Percentiles rank a stretch among this genome's conserved stretches.
phyloP scores from a whole-genome alignment of 2,888 invertebrate genomes.

The Acanthosepion pharaonis region DNA sequence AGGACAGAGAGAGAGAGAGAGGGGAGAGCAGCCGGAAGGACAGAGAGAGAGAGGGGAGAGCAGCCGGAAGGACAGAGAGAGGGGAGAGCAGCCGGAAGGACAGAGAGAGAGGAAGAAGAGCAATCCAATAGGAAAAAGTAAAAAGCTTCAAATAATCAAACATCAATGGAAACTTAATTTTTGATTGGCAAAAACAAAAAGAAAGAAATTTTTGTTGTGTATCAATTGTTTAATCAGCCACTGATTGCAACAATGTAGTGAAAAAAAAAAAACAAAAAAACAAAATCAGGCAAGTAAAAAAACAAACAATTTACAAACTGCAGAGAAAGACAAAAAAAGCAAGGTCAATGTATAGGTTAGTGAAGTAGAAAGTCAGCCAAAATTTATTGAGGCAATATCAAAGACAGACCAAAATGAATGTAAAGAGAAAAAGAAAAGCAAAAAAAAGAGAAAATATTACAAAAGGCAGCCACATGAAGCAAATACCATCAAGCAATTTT shows the following conservation, averaged over 20 bases:
- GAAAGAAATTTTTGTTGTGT: background rate
- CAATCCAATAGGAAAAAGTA: background rate
- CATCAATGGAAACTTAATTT: background rate
- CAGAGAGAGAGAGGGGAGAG: background rate
- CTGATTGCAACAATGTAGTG: background rate
- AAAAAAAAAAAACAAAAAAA: background rate
- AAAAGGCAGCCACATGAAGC: background rate
- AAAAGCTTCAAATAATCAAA: background rate
- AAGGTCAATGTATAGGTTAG: background rate
- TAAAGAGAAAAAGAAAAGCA: background rate
- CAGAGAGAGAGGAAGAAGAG: background rate
- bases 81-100: background rate
- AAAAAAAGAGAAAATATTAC: background rate
- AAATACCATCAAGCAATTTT: background rate
- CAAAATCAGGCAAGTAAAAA: background rate
- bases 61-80: background rate
- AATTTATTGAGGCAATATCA: background rate
- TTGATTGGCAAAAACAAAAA: background rate
- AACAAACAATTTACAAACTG: background rate
- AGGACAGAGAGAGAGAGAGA: background rate
- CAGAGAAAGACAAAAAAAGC: background rate
- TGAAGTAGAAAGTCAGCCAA: background rate
- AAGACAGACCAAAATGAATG: background rate
- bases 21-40: background rate
- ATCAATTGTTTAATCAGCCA: background rate